Conservation (phyloP, 2,797 vertebrate species). For the Trachurus trachurus region DNA sequence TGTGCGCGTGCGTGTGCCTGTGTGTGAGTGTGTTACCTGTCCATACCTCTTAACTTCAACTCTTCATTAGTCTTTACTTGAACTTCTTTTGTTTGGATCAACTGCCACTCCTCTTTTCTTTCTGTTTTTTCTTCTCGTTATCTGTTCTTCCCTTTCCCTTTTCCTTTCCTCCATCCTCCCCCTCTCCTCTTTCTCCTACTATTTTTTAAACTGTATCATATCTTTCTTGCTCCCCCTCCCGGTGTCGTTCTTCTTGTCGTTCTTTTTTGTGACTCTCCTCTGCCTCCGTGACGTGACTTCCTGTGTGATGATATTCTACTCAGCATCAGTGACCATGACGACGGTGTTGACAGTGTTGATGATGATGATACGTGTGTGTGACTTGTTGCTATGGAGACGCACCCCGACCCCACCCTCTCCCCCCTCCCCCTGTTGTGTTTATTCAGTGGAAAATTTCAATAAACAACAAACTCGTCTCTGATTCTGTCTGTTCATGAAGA, state of each 20-base stretch:
- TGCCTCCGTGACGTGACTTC: conserved; percentile 70
- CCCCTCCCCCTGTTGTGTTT: conserved; percentile 46
- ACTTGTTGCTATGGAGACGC: conserved; percentile 73
- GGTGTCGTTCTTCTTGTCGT: neutral
- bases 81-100: neutral
- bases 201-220: neutral
- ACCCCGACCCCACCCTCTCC: neutral
- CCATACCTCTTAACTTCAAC: neutral
- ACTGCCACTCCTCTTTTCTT: neutral
- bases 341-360: conserved; percentile 67
- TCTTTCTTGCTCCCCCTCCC: neutral
- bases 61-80: neutral
- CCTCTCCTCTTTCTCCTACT: conserved; percentile 14
- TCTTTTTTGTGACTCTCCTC: conserved; percentile 42
- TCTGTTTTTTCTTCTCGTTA: neutral
- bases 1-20: neutral
- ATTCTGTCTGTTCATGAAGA: conserved; percentile 17
- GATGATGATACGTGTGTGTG: conserved; percentile 63
- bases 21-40: conserved; percentile 21
- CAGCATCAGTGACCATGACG: conserved; percentile 70
- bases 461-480: conserved; percentile 62
- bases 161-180: neutral
- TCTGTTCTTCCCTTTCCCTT: neutral
- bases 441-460: conserved; percentile 78
- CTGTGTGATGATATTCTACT: conserved; percentile 61